Evolutionary conservation across 1,140 invertebrate genomes (phyloP).

Genomic region (Tachypleus tridentatus): DNA sequence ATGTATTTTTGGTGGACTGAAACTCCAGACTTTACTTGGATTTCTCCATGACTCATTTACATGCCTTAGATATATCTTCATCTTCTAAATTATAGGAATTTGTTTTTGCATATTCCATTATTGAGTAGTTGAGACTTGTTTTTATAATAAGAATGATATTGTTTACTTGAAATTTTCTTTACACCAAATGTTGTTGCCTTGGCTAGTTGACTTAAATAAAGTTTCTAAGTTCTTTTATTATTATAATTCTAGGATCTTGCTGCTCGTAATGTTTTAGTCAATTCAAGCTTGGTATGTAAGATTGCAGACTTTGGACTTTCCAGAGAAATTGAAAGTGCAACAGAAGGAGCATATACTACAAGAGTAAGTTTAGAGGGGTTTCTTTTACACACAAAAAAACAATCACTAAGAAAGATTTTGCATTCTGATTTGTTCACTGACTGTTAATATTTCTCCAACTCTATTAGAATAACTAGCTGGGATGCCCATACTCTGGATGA

Average conservation of each 20-base stretch:
- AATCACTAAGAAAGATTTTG: background rate
- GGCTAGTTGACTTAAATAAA: slow-evolving; percentile 4
- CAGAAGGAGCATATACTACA: slow-evolving; percentile 96
- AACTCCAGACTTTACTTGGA: too few species aligned
- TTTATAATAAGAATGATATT: too few species aligned
- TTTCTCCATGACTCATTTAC: too few species aligned
- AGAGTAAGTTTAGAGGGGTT: slow-evolving; percentile 46
- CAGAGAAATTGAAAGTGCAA: slow-evolving; percentile 80
- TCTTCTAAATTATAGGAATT: too few species aligned
- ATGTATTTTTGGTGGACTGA: too few species aligned
- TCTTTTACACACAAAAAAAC: background rate
- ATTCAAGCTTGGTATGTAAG: slow-evolving; percentile 94
- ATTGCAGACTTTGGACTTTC: slow-evolving; percentile 98
- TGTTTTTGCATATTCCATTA: too few species aligned
- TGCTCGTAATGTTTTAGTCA: slow-evolving; percentile 94
- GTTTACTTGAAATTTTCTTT: background rate
- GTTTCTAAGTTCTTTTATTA: background rate
- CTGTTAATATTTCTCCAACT: background rate
- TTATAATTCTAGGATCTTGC: slow-evolving; percentile 56
- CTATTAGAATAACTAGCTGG: background rate
- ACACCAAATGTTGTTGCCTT: background rate
- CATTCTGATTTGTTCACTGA: background rate
- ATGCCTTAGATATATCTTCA: too few species aligned
- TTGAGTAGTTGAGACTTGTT: too few species aligned
- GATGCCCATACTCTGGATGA: background rate